Percentiles rank a stretch among this genome's conserved stretches.
These are phyloP conservation scores for Zhuqinia jingwanae DNA, from an alignment of 2,888 invertebrate species.

Conservation along the genomic window DNA sequence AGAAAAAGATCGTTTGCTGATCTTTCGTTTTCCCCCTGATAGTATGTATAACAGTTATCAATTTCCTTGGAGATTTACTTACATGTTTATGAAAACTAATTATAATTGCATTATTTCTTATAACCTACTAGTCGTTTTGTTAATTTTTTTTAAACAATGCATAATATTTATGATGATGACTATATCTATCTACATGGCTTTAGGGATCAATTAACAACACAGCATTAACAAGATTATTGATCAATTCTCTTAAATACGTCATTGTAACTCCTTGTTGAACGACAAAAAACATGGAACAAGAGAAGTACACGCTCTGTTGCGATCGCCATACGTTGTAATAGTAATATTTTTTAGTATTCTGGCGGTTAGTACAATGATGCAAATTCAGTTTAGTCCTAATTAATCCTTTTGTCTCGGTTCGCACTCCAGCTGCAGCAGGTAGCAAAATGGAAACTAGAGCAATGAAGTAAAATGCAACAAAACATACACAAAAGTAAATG, in stretches of 20 bases:
- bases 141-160: too few species aligned
- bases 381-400: slow-evolving; percentile 10
- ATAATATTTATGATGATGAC: too few species aligned
- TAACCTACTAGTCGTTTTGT: too few species aligned
- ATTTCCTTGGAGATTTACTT: too few species aligned
- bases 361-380: not conserved
- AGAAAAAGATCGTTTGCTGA: too few species aligned
- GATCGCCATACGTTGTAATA: slow-evolving; percentile 24
- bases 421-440: not conserved
- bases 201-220: slow-evolving; percentile 35
- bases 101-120: too few species aligned
- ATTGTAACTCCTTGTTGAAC: not conserved
- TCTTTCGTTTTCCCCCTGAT: too few species aligned
- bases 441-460: not conserved
- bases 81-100: too few species aligned
- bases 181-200: too few species aligned
- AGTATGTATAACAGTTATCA: too few species aligned
- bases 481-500: not conserved
- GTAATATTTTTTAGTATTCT: not conserved
- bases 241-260: not conserved
- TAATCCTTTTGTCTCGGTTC: not conserved
- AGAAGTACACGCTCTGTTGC: not conserved
- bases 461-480: not conserved
- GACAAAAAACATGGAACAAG: not conserved
- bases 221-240: not conserved